Evolutionary conservation across 2,113 vertebrate genomes (phyloP).

Genomic region (Pavo muticus): DNA sequence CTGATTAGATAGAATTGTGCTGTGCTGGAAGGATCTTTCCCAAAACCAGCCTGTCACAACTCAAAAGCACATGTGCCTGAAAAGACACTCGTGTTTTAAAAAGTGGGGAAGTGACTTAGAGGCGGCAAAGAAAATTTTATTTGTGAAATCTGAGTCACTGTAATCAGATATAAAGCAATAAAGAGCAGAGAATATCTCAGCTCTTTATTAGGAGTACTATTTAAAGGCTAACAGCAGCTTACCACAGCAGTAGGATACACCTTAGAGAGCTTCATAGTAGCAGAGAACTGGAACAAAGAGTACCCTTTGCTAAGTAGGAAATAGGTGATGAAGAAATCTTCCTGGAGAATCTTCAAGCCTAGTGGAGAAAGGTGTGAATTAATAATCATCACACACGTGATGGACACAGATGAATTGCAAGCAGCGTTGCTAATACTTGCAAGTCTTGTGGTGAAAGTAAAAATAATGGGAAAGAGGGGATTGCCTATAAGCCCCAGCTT

Average conservation of each 20-base stretch:
- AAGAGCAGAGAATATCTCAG: neutral
- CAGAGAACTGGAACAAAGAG: slow-evolving; percentile 4
- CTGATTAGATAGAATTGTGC: neutral
- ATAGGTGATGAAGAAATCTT: neutral
- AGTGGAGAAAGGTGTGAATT: rapidly evolving
- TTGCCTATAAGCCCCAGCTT: neutral
- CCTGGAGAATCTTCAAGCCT: neutral
- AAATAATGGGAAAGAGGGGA: neutral
- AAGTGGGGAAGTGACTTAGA: neutral
- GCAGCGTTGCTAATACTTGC: neutral
- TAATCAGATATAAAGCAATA: neutral
- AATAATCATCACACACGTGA: neutral
- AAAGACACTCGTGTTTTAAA: neutral
- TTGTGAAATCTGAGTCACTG: neutral
- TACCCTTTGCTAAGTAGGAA: neutral
- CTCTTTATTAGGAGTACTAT: neutral
- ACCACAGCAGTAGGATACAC: neutral
- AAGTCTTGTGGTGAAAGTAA: neutral
- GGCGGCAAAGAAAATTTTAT: neutral
- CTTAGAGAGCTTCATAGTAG: neutral
- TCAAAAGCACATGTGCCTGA: neutral
- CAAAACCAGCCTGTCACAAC: neutral
- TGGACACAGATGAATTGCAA: neutral
- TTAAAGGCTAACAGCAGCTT: neutral
- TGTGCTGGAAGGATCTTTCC: neutral